Conservation (phyloP, 2,888 invertebrate species). For the Melinaea menophilus region DNA sequence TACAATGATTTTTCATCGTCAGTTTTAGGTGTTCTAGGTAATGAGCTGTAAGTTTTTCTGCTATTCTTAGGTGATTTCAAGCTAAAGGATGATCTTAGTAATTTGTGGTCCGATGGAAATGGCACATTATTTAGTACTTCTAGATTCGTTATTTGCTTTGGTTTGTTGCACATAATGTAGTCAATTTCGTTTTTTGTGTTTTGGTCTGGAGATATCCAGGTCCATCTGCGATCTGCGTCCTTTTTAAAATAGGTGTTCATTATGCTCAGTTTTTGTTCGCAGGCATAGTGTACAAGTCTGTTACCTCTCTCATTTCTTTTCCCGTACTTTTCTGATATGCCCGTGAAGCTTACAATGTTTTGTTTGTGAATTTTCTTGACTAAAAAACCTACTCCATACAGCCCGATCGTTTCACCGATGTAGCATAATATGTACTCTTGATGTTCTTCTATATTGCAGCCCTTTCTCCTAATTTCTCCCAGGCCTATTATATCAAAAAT, state of each 20-base stretch:
- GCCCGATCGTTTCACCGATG: neutral
- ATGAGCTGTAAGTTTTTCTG: neutral
- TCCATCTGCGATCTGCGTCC: slow-evolving; percentile 13
- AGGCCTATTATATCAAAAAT: neutral
- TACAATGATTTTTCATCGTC: neutral
- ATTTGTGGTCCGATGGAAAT: too few relatives aligned
- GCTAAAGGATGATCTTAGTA: neutral
- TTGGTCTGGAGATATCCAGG: slow-evolving; percentile 19
- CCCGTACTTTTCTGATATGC: neutral
- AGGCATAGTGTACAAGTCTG: slow-evolving; percentile 19
- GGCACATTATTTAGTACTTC: too few relatives aligned
- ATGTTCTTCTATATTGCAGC: neutral
- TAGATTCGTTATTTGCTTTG: neutral
- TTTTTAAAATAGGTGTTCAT: slow-evolving; percentile 24
- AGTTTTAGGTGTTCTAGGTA: neutral
- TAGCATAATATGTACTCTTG: neutral
- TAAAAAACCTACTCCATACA: slow-evolving; percentile 2
- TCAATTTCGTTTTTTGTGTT: slow-evolving; percentile 22
- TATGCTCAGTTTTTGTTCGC: slow-evolving; percentile 22
- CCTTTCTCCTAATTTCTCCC: neutral
- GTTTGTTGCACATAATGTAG: slow-evolving; percentile 19
- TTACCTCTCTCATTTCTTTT: too few relatives aligned
- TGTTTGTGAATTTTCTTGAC: neutral
- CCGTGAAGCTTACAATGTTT: neutral
- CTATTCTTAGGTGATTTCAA: neutral